Percentiles rank a stretch among this genome's conserved stretches.
These are phyloP conservation scores for Carapus acus DNA, from an alignment of 2,797 vertebrate genomes.

Conservation along the genomic window DNA sequence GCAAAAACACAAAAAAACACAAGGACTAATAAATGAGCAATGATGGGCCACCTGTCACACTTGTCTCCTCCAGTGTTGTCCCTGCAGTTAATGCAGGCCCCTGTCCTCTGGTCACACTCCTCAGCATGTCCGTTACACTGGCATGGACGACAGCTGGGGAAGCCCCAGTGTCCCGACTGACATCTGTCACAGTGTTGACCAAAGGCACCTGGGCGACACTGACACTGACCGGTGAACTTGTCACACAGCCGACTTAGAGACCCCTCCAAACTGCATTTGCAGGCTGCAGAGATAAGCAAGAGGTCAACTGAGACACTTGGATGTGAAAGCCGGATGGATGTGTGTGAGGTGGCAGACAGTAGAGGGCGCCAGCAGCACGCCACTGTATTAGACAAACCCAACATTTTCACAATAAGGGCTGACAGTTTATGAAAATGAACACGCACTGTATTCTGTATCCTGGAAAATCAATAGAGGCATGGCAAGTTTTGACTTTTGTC, in stretches of 20 bases:
- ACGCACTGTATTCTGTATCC: too few species aligned
- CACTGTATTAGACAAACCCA: background rate
- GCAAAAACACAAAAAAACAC: background rate
- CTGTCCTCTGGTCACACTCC: constrained; percentile 77
- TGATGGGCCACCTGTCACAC: constrained; percentile 78
- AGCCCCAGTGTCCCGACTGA: constrained; percentile 88
- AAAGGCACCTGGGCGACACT: constrained; percentile 81
- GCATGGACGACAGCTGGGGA: constrained; percentile 84
- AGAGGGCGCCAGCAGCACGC: constrained; percentile 43
- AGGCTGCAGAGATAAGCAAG: constrained; percentile 61
- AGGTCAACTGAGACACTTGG: background rate
- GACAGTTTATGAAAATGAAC: too few species aligned
- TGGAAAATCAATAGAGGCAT: too few species aligned
- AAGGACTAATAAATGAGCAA: background rate
- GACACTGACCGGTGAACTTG: constrained; percentile 80
- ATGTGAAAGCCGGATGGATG: background rate
- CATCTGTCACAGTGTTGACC: constrained; percentile 84
- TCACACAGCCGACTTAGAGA: constrained; percentile 81
- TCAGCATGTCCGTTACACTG: constrained; percentile 85
- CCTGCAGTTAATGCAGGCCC: constrained; percentile 78
- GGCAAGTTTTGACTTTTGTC: too few species aligned
- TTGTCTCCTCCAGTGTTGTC: constrained; percentile 80
- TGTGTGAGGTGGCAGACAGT: constrained; percentile 19
- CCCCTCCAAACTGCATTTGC: constrained; percentile 85
- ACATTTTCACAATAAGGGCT: too few species aligned